Evolutionary conservation across 1,140 invertebrate genomes (phyloP).

Genomic region (Scaptomyza hsui): DNA sequence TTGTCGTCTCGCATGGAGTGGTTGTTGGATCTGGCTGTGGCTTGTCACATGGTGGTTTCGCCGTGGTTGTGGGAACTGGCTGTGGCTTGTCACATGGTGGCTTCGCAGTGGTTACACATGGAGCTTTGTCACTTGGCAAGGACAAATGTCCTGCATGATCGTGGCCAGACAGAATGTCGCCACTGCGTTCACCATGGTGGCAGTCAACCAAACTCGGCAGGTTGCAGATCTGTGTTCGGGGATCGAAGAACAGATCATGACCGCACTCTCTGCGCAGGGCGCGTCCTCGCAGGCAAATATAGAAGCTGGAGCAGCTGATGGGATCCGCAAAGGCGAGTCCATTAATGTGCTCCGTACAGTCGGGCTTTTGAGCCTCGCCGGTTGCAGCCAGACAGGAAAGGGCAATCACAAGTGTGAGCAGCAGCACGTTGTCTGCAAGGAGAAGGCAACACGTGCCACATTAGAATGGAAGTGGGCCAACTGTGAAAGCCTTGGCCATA

Average conservation of each 20-base stretch:
- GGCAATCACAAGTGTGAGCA: conserved; percentile 50
- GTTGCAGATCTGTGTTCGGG: conserved; percentile 47
- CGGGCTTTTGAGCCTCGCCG: conserved; percentile 26
- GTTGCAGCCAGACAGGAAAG: conserved; percentile 26
- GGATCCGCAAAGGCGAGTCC: conserved; percentile 56
- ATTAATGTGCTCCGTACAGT: conserved; percentile 45
- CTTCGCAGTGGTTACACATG: conserved; percentile 26
- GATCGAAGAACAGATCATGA: conserved; percentile 49
- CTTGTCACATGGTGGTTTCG: conserved; percentile 37
- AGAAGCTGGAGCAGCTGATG: conserved; percentile 54
- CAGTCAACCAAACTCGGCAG: conserved; percentile 50
- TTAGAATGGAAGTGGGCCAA: background rate
- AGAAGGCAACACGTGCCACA: background rate
- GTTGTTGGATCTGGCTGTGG: background rate
- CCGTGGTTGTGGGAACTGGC: conserved; percentile 5
- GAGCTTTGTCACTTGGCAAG: conserved; percentile 4
- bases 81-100: conserved; percentile 33
- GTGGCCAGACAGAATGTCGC: conserved; percentile 4
- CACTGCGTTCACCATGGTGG: conserved; percentile 48
- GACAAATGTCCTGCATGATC: background rate
- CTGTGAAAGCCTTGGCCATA: no score
- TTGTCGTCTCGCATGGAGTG: background rate
- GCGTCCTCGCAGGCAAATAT: conserved; percentile 53
- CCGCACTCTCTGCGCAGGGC: conserved; percentile 48
- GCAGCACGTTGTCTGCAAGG: conserved; percentile 48